Percentiles rank a stretch among this genome's conserved stretches.
These are phyloP conservation scores for Glyptemys insculpta DNA, from an alignment of 2,797 vertebrate species.

Conservation along the genomic window DNA sequence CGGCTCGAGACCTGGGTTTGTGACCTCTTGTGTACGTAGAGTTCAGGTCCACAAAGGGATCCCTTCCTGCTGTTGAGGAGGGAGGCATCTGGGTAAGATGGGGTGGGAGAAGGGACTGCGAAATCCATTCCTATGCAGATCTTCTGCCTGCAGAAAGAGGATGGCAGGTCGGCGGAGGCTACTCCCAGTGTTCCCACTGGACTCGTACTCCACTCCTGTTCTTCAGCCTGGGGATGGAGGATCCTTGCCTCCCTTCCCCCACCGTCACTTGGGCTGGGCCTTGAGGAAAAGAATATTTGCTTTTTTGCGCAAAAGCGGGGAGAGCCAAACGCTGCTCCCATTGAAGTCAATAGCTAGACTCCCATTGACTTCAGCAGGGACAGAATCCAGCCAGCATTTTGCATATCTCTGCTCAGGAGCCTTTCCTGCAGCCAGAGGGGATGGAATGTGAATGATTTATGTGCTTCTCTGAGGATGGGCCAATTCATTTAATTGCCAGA, in stretches of 20 bases:
- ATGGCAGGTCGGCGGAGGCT: neutral
- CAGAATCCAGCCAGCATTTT: neutral
- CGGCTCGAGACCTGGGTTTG: neutral
- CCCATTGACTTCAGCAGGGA: accelerated
- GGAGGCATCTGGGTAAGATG: neutral
- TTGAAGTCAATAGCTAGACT: neutral
- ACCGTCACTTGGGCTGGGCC: neutral
- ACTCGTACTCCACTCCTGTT: neutral
- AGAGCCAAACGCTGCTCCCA: neutral
- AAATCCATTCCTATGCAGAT: neutral
- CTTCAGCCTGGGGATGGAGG: neutral
- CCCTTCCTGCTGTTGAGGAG: neutral
- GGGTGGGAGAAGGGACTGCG: neutral
- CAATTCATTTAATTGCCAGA: constrained; percentile 10
- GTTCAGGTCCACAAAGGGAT: neutral
- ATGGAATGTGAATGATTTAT: constrained; percentile 33
- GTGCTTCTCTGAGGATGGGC: neutral
- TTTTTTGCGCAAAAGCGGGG: neutral
- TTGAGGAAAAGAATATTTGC: neutral
- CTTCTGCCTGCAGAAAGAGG: neutral
- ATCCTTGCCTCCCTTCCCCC: neutral
- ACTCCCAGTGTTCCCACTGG: neutral
- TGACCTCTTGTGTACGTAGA: neutral
- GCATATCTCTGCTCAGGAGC: accelerated
- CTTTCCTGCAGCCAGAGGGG: neutral